Evolutionary conservation across 2,888 invertebrate genomes (phyloP).

Genomic region (Oscheius sp.): DNA sequence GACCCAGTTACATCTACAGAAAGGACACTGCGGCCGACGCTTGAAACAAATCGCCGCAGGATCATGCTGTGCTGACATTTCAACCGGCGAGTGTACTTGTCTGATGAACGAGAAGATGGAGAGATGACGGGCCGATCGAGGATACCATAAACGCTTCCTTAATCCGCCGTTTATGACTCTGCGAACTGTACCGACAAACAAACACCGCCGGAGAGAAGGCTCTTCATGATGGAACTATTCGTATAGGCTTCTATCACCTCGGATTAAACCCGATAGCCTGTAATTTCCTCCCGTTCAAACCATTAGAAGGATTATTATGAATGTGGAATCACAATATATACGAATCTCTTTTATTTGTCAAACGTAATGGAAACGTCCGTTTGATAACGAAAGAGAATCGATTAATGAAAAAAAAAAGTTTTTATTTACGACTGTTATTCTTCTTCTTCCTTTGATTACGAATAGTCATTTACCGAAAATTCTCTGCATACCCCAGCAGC

Average conservation of each 20-base stretch:
- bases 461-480: too few species aligned
- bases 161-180: constrained; percentile 7
- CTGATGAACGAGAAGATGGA: not conserved
- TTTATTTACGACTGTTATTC: too few species aligned
- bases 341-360: too few species aligned
- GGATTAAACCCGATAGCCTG: too few species aligned
- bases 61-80: constrained; percentile 11
- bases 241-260: too few species aligned
- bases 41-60: constrained; percentile 24
- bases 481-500: not conserved
- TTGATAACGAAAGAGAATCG: too few species aligned
- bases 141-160: constrained; percentile 20
- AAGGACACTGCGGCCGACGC: constrained; percentile 16
- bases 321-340: too few species aligned
- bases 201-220: not conserved
- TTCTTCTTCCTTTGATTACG: too few species aligned
- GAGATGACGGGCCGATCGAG: not conserved
- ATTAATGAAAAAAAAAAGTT: too few species aligned
- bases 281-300: too few species aligned
- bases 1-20: constrained; percentile 23
- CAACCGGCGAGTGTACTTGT: not conserved
- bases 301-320: too few species aligned
- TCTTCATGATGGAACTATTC: not conserved
- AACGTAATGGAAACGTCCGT: too few species aligned
- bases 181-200: not conserved